phyloP scores from a whole-genome alignment of 2,113 vertebrate genomes.

The Hippocampus barbouri region DNA sequence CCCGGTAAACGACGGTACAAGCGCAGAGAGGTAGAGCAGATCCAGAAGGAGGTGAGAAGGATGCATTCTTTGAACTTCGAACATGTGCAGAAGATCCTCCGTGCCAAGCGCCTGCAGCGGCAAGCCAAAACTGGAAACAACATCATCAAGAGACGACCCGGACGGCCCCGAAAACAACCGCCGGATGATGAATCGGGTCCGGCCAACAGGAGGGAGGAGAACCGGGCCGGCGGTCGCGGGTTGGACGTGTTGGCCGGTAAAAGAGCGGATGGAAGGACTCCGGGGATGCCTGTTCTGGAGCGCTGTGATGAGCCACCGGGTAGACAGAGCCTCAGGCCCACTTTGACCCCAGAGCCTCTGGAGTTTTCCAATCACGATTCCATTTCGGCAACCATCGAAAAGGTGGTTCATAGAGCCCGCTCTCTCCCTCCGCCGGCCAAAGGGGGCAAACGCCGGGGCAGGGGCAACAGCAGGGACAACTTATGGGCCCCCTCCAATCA shows the following conservation, averaged over 20 bases:
- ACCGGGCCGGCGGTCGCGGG: conserved; percentile 38
- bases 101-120: conserved; percentile 97
- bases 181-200: conserved; percentile 72
- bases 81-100: conserved; percentile 98
- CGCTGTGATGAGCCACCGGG: conserved; percentile 89
- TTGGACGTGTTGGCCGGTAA: conserved; percentile 46
- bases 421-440: conserved; percentile 73
- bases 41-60: conserved; percentile 90
- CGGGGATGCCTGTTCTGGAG: conserved; percentile 94
- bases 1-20: conserved; percentile 84
- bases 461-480: conserved; percentile 74
- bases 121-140: conserved; percentile 99
- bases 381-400: conserved; percentile 91
- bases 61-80: conserved; percentile 96
- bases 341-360: conserved; percentile 74
- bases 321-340: conserved; percentile 77
- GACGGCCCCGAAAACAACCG: conserved; percentile 89
- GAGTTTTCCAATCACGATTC: conserved; percentile 83
- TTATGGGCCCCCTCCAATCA: conserved; percentile 63
- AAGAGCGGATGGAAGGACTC: conserved; percentile 59
- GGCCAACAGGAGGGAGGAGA: conserved; percentile 46
- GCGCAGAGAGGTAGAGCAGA: conserved; percentile 87
- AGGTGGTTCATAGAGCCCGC: conserved; percentile 90
- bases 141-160: conserved; percentile 89
- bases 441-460: conserved; percentile 73